Conservation (phyloP, 2,888 invertebrate species). For the Diabrotica balteata region DNA sequence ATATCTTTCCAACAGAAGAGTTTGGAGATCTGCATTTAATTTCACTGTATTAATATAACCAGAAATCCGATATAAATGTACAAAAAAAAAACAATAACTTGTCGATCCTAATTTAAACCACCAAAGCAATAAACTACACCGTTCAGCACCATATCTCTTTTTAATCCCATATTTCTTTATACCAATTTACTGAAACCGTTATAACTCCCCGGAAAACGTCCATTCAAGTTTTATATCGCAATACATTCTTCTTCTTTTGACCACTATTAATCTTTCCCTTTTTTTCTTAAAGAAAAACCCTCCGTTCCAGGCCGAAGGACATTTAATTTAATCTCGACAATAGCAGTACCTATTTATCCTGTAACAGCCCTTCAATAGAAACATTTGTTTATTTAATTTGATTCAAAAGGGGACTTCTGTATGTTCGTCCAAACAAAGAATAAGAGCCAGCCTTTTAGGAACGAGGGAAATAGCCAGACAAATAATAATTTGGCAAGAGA, state of each 20-base stretch:
- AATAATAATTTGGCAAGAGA: constrained; percentile 3
- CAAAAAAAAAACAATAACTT: too few relatives aligned
- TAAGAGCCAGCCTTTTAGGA: neutral
- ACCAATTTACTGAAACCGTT: constrained; percentile 15
- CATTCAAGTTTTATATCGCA: constrained; percentile 17
- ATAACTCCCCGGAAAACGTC: constrained; percentile 16
- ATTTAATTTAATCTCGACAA: constrained; percentile 34
- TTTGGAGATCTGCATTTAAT: too few relatives aligned
- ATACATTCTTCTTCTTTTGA: constrained; percentile 23
- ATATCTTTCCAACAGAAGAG: too few relatives aligned
- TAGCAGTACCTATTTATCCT: constrained; percentile 25
- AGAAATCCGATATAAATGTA: too few relatives aligned
- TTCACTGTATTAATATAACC: too few relatives aligned
- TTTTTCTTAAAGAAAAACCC: constrained; percentile 17
- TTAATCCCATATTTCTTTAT: constrained; percentile 12
- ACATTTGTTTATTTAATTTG: constrained; percentile 41
- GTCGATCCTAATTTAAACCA: too few relatives aligned
- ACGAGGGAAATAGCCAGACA: neutral
- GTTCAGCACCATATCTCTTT: neutral
- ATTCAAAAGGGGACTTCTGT: constrained; percentile 24
- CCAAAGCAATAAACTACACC: too few relatives aligned
- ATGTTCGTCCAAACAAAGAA: too few relatives aligned
- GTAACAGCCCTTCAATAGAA: constrained; percentile 19
- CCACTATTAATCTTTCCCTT: constrained; percentile 25
- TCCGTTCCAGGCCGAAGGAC: constrained; percentile 7